phyloP scores from a whole-genome alignment of 2,888 invertebrate genomes.

The Melinaea marsaeus region DNA sequence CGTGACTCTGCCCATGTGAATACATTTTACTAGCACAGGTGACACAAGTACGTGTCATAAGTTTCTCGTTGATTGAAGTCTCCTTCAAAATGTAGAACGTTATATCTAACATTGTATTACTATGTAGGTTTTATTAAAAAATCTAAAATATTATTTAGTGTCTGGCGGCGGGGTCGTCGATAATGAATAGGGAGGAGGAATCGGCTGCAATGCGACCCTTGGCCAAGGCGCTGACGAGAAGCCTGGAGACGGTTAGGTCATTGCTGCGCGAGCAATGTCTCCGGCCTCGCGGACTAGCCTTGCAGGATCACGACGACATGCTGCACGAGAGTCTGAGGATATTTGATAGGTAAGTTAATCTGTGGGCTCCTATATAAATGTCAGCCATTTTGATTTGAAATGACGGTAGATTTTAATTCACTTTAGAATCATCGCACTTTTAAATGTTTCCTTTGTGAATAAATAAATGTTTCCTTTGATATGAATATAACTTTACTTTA shows the following conservation, averaged over 20 bases:
- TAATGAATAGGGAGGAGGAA: slow-evolving; percentile 97
- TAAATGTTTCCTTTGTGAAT: no score
- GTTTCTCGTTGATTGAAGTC: no score
- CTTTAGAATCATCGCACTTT: no score
- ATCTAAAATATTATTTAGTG: slow-evolving; percentile 77
- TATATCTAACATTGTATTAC: background rate
- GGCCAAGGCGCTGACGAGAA: slow-evolving; percentile 97
- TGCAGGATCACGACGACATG: slow-evolving; percentile 81
- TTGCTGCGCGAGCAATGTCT: slow-evolving; percentile 92
- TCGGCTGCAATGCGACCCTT: slow-evolving; percentile 97
- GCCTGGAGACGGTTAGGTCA: slow-evolving; percentile 94
- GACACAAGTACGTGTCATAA: no score
- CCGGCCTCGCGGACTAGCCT: slow-evolving; percentile 78
- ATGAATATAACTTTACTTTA: no score
- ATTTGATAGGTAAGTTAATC: slow-evolving; percentile 81
- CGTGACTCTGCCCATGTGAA: background rate
- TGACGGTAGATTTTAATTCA: no score
- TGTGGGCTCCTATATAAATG: no score
- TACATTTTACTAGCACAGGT: background rate
- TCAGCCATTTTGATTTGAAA: no score
- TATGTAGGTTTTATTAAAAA: background rate
- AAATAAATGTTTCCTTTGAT: no score
- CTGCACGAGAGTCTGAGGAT: slow-evolving; percentile 89
- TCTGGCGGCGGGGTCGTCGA: slow-evolving; percentile 97
- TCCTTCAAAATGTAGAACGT: no score